Conservation (phyloP, 2,797 vertebrate genomes). For the Hozukius guyotensis region DNA sequence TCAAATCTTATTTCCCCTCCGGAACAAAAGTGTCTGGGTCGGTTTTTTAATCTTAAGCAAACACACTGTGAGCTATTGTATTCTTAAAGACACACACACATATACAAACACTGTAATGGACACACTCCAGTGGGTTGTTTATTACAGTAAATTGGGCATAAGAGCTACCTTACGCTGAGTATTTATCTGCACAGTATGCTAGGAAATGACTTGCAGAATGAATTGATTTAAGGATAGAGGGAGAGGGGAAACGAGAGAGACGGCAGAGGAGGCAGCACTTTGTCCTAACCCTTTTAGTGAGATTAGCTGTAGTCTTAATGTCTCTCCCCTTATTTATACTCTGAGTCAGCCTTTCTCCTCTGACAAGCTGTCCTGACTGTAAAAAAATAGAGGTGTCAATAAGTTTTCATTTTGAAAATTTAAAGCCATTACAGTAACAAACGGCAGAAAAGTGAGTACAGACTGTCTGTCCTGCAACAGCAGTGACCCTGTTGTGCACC, state of each 20-base stretch:
- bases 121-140: constrained; percentile 29
- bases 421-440: constrained; percentile 1
- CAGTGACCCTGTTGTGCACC: constrained; percentile 3
- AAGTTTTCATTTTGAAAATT: constrained; percentile 22
- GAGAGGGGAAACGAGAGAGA: constrained; percentile 57
- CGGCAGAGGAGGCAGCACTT: constrained; percentile 63
- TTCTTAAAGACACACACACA: constrained; percentile 26
- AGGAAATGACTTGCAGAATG: constrained; percentile 67
- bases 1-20: constrained; percentile 50
- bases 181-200: constrained; percentile 60
- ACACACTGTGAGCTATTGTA: constrained; percentile 25
- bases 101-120: constrained; percentile 22
- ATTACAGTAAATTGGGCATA: constrained; percentile 61
- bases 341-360: constrained; percentile 74
- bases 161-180: constrained; percentile 48
- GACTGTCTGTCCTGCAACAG: not conserved
- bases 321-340: constrained; percentile 79
- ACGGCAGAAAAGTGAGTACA: not conserved
- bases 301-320: constrained; percentile 84
- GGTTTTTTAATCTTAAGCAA: constrained; percentile 40
- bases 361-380: constrained; percentile 15
- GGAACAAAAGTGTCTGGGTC: constrained; percentile 1
- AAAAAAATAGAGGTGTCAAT: constrained; percentile 43
- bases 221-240: constrained; percentile 67
- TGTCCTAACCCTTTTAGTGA: constrained; percentile 85